Percentiles rank a stretch among this genome's conserved stretches.
Evolutionary conservation across 2,888 invertebrate genomes (phyloP).

Genomic region (Dorcus parallelipipedus): DNA sequence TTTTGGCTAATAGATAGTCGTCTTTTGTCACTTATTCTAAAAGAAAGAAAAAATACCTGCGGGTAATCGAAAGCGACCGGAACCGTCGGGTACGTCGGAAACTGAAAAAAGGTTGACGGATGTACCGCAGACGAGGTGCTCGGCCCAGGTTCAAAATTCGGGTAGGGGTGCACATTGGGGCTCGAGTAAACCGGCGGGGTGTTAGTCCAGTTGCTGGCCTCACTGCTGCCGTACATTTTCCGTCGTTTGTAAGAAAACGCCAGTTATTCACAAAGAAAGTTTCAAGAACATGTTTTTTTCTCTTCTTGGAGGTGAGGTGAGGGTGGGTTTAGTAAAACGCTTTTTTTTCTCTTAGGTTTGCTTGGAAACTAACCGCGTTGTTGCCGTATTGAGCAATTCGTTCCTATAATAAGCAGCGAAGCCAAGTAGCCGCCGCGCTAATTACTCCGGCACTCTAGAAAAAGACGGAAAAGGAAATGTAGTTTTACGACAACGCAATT

Average conservation of each 20-base stretch:
- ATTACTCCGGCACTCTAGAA: too few species aligned
- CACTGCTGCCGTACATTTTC: slow-evolving; percentile 16
- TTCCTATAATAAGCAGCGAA: neutral
- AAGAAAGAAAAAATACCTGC: slow-evolving; percentile 30
- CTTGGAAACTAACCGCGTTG: neutral
- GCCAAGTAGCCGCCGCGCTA: too few species aligned
- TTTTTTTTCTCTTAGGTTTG: slow-evolving; percentile 1
- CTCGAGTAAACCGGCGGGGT: slow-evolving; percentile 15
- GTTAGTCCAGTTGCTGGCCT: slow-evolving; percentile 15
- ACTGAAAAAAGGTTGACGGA: slow-evolving; percentile 35
- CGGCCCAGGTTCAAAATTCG: slow-evolving; percentile 36
- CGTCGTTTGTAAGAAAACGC: slow-evolving; percentile 3
- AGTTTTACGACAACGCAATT: too few species aligned
- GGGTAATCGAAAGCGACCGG: slow-evolving; percentile 42
- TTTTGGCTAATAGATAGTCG: too few species aligned
- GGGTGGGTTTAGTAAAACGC: neutral
- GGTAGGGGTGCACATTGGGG: slow-evolving; percentile 25
- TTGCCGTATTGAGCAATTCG: neutral
- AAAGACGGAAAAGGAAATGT: too few species aligned
- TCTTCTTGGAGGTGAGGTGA: too few species aligned
- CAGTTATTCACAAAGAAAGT: neutral
- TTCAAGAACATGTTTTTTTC: too few species aligned
- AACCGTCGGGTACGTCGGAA: slow-evolving; percentile 36
- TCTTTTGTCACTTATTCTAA: too few species aligned
- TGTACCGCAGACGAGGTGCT: slow-evolving; percentile 28